Percentiles rank a stretch among this genome's conserved stretches.
phyloP scores from a whole-genome alignment of 2,797 vertebrate species.

The Smutsia gigantea region DNA sequence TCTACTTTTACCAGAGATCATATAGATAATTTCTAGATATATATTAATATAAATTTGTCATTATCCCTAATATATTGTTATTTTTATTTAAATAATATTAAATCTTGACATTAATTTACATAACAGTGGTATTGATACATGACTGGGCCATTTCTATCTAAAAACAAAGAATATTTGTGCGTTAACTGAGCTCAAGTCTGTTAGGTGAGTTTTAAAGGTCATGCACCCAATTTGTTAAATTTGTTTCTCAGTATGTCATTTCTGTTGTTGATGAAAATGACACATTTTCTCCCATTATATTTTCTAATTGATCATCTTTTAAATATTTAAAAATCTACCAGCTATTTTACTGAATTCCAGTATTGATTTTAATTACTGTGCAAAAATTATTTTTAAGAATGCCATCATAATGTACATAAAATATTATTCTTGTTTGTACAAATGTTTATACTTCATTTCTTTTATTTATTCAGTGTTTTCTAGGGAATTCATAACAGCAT shows the following conservation, averaged over 20 bases:
- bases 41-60: not conserved
- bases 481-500: not conserved
- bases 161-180: not conserved
- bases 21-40: not conserved
- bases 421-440: not conserved
- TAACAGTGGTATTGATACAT: not conserved
- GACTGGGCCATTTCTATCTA: not conserved
- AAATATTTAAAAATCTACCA: not conserved
- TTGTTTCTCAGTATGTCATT: not conserved
- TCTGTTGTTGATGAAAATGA: not conserved
- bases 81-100: not conserved
- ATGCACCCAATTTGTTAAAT: not conserved
- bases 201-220: not conserved
- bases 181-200: not conserved
- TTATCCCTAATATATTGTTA: not conserved
- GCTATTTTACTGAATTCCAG: not conserved
- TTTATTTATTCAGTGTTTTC: not conserved
- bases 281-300: not conserved
- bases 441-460: not conserved
- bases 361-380: not conserved
- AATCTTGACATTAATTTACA: not conserved
- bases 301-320: not conserved
- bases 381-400: not conserved
- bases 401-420: not conserved
- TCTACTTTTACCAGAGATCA: not conserved